Evolutionary conservation across 2,797 vertebrate genomes (phyloP).

Genomic region (Neosilurus mollespiculum): DNA sequence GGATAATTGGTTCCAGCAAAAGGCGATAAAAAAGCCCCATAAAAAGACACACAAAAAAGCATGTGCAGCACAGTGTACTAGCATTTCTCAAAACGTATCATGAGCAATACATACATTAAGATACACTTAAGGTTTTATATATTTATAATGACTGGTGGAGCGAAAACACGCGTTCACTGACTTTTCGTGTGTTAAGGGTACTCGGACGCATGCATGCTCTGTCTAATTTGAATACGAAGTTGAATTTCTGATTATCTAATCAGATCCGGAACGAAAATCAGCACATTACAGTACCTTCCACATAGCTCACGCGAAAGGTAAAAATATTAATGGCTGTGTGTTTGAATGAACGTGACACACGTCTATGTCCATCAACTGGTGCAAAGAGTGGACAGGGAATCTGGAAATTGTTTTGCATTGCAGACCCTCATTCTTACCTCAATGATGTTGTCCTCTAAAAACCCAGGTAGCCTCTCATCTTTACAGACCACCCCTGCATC

Average conservation of each 20-base stretch:
- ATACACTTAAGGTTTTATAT: not conserved
- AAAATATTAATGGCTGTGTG: no score
- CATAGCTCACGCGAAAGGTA: no score
- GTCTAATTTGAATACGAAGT: not conserved
- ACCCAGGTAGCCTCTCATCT: constrained; percentile 89
- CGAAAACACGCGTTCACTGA: no score
- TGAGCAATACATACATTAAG: constrained; percentile 5
- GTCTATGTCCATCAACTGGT: no score
- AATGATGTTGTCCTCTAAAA: constrained; percentile 88
- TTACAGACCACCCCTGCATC: constrained; percentile 92
- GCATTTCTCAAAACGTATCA: constrained; percentile 3
- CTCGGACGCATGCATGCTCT: not conserved
- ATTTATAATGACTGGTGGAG: no score
- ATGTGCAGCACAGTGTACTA: constrained; percentile 2
- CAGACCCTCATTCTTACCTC: constrained; percentile 70
- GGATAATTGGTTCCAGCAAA: constrained; percentile 28
- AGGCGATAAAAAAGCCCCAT: not conserved
- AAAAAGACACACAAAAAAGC: not conserved
- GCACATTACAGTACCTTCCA: no score
- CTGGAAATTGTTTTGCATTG: not conserved
- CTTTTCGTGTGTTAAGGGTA: no score
- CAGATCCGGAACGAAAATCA: no score
- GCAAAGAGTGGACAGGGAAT: no score
- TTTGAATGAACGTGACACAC: no score
- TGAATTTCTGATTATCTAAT: no score